Conservation (phyloP, 2,888 invertebrate species). For the Drosophila formosana region DNA sequence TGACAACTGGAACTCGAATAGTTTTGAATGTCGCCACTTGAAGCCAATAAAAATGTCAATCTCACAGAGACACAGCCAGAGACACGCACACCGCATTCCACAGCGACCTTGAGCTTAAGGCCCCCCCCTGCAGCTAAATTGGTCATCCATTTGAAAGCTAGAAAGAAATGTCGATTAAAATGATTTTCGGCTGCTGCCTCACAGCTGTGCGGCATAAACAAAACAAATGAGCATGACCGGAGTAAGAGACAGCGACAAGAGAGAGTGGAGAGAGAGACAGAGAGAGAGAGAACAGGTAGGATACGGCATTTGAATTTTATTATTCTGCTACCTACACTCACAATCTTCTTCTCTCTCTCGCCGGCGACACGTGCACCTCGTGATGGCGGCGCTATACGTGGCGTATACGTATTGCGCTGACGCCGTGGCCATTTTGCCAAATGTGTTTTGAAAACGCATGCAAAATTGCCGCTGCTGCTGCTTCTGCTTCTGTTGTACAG, state of each 20-base stretch:
- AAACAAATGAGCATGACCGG: slow-evolving; percentile 57
- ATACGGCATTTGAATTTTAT: slow-evolving; percentile 2
- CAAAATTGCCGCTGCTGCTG: slow-evolving; percentile 38
- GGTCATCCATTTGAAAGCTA: slow-evolving; percentile 16
- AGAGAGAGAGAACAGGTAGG: not conserved
- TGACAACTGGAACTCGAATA: slow-evolving; percentile 29
- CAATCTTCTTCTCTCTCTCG: slow-evolving; percentile 15
- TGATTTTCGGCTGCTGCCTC: slow-evolving; percentile 63
- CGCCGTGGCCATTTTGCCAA: slow-evolving; percentile 72
- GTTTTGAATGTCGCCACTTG: slow-evolving; percentile 57
- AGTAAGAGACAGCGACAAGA: slow-evolving; percentile 18
- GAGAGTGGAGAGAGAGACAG: not conserved
- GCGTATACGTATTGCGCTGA: slow-evolving; percentile 78
- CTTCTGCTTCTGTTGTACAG: slow-evolving; percentile 55
- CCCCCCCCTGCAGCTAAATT: not conserved
- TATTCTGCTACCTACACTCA: not conserved
- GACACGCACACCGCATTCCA: slow-evolving; percentile 11
- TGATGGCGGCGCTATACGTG: slow-evolving; percentile 59
- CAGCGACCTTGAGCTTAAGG: slow-evolving; percentile 43
- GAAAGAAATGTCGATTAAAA: slow-evolving; percentile 52
- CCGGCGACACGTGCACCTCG: slow-evolving; percentile 65
- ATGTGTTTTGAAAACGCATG: slow-evolving; percentile 71
- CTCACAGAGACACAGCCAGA: slow-evolving; percentile 7
- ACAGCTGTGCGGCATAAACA: slow-evolving; percentile 76
- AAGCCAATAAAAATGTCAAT: slow-evolving; percentile 59